Evolutionary conservation across 2,888 invertebrate species (phyloP).

Genomic region (Trichopria drosophilae): DNA sequence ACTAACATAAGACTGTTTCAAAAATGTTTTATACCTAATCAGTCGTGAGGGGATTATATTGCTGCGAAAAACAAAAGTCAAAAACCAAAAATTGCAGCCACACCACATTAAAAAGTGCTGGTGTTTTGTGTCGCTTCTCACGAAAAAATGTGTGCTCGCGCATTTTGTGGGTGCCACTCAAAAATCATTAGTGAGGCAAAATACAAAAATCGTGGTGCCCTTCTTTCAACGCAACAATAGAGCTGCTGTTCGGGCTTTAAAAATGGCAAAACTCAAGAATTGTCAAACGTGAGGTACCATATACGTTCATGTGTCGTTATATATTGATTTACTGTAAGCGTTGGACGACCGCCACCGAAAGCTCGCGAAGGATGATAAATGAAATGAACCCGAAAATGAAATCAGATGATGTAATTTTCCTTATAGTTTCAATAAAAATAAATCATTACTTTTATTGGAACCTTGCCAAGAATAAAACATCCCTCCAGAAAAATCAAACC

Average conservation of each 20-base stretch:
- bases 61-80: too few relatives aligned
- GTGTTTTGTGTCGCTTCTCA: slow-evolving; percentile 43
- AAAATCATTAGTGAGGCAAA: slow-evolving; percentile 55
- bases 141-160: slow-evolving; percentile 49
- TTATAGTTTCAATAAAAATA: slow-evolving; percentile 12
- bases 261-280: slow-evolving; percentile 10
- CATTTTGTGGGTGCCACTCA: slow-evolving; percentile 55
- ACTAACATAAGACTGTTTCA: too few relatives aligned
- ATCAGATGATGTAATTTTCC: too few relatives aligned
- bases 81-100: slow-evolving; percentile 53
- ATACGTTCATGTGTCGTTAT: slow-evolving; percentile 22
- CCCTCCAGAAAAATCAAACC: too few relatives aligned
- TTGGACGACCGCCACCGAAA: slow-evolving; percentile 55
- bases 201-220: slow-evolving; percentile 50
- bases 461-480: too few relatives aligned
- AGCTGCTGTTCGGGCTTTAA: slow-evolving; percentile 24
- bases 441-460: too few relatives aligned
- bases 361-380: slow-evolving; percentile 36
- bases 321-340: slow-evolving; percentile 41
- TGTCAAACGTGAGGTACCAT: slow-evolving; percentile 24
- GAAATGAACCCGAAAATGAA: too few relatives aligned
- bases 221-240: slow-evolving; percentile 25
- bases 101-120: slow-evolving; percentile 57
- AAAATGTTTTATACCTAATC: too few relatives aligned
- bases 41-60: too few relatives aligned